Conservation (phyloP, 2,113 vertebrate genomes). For the Microcebus ravelobensis region DNA sequence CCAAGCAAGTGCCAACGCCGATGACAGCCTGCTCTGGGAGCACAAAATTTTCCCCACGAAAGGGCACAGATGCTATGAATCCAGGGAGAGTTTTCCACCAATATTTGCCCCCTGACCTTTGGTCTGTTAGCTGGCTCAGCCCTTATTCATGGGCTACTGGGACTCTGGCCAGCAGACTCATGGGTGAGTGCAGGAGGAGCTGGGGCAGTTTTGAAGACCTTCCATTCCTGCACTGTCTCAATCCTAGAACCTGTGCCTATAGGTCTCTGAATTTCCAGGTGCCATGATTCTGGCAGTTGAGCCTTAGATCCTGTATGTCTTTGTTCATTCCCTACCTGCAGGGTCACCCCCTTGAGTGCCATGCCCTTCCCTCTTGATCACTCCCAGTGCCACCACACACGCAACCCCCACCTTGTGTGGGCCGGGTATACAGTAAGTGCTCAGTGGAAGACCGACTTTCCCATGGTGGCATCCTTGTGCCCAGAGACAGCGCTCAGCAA, state of each 20-base stretch:
- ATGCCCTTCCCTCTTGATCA: not conserved
- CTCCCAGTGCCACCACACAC: not conserved
- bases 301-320: not conserved
- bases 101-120: constrained; percentile 52
- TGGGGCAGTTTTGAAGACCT: not conserved
- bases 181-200: not conserved
- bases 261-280: not conserved
- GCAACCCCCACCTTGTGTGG: not conserved
- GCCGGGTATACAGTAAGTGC: not conserved
- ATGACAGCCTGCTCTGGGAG: not conserved
- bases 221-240: not conserved
- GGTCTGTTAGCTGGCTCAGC: not conserved
- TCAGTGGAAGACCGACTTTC: not conserved
- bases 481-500: not conserved
- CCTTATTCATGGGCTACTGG: not conserved
- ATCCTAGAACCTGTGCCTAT: not conserved
- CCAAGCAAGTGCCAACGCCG: not conserved
- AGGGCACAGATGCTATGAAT: not conserved
- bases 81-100: not conserved
- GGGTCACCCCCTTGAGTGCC: not conserved
- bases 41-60: not conserved
- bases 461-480: not conserved
- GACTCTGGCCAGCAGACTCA: not conserved
- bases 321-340: not conserved
- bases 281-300: not conserved